Percentiles rank a stretch among this genome's conserved stretches.
phyloP scores from a whole-genome alignment of 2,888 invertebrate genomes.

The Osmoderma eremita region DNA sequence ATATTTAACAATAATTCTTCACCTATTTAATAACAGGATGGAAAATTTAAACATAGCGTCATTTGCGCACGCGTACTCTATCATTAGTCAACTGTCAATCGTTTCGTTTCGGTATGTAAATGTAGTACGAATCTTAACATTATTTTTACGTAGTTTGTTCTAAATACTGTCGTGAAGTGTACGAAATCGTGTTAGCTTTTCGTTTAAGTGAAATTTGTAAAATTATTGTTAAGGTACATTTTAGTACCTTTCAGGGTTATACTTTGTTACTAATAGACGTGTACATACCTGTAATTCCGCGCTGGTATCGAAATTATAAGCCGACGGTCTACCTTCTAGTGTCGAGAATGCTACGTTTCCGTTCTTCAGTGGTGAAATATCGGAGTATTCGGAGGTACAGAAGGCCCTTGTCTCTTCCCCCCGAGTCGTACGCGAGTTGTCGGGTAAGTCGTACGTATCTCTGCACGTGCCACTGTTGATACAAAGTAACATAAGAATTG shows the following conservation, averaged over 20 bases:
- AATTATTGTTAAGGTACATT: not conserved
- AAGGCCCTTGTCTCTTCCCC: slow-evolving; percentile 91
- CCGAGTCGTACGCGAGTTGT: slow-evolving; percentile 74
- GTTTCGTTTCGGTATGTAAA: not conserved
- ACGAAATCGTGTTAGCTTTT: not conserved
- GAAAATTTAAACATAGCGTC: no score
- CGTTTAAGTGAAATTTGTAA: not conserved
- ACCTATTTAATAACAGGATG: no score
- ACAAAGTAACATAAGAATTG: no score
- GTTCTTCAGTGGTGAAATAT: slow-evolving; percentile 93
- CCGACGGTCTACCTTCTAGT: slow-evolving; percentile 92
- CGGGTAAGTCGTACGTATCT: slow-evolving; percentile 74
- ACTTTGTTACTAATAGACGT: not conserved
- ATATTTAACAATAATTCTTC: no score
- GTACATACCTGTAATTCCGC: slow-evolving; percentile 83
- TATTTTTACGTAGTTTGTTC: not conserved
- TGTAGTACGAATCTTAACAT: not conserved
- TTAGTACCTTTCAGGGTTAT: not conserved
- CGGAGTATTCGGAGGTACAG: slow-evolving; percentile 98
- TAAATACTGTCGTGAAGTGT: slow-evolving; percentile 8
- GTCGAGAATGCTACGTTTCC: slow-evolving; percentile 97
- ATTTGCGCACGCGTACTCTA: no score
- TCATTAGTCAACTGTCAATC: not conserved
- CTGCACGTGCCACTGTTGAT: slow-evolving; percentile 85
- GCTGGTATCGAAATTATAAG: slow-evolving; percentile 90